phyloP scores from a whole-genome alignment of 2,888 invertebrate species.

The Aromia moschata region DNA sequence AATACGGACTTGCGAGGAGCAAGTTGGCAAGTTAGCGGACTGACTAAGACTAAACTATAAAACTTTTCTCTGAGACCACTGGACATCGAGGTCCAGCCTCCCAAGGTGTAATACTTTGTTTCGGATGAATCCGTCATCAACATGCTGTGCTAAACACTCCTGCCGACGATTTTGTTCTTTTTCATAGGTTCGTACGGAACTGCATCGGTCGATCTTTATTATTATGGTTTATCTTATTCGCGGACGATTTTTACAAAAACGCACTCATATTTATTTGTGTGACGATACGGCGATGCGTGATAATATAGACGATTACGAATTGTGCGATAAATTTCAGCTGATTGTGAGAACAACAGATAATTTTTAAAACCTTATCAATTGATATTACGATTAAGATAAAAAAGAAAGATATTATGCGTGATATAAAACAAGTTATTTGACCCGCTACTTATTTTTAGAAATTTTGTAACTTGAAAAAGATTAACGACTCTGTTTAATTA shows the following conservation, averaged over 20 bases:
- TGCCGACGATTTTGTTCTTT: conserved; percentile 37
- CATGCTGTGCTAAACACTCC: conserved; percentile 37
- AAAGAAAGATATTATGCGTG: background rate
- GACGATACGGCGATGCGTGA: no score
- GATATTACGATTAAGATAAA: conserved; percentile 15
- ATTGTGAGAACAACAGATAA: conserved; percentile 5
- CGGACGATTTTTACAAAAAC: background rate
- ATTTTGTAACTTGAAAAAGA: no score
- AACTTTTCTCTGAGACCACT: conserved; percentile 27
- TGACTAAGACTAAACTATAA: conserved; percentile 38
- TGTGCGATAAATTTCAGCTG: background rate
- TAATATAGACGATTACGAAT: background rate
- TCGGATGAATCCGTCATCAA: conserved; percentile 38
- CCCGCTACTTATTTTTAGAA: conserved; percentile 10
- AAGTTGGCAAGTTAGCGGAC: conserved; percentile 36
- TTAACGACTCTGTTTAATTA: no score
- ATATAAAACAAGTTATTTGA: no score
- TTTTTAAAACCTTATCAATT: conserved; percentile 1
- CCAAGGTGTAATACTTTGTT: conserved; percentile 29
- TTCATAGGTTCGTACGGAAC: conserved; percentile 32
- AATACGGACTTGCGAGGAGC: conserved; percentile 33
- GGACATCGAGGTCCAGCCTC: conserved; percentile 40
- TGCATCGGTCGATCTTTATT: background rate
- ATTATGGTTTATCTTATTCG: conserved; percentile 3
- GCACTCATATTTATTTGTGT: no score